These are phyloP conservation scores for Sepioteuthis lessoniana DNA, from an alignment of 2,888 invertebrate species.

Conservation along the genomic window DNA sequence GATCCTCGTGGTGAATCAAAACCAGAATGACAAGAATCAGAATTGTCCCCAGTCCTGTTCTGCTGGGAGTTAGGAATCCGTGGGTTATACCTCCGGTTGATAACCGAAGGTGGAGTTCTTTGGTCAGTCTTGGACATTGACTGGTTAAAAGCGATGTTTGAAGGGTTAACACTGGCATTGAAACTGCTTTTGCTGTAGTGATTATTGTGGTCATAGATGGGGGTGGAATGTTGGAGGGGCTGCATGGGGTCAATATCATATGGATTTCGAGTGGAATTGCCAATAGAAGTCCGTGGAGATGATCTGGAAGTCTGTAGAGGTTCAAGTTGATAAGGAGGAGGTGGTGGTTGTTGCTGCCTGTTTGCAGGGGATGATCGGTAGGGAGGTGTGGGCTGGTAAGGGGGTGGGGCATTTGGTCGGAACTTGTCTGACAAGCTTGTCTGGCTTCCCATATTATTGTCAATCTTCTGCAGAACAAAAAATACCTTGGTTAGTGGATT, in stretches of 20 bases:
- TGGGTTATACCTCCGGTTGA: not conserved
- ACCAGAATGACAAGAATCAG: conserved; percentile 43
- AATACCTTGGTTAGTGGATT: not conserved
- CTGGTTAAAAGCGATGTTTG: not conserved
- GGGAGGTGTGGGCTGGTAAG: conserved; percentile 66
- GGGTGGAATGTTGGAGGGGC: conserved; percentile 37
- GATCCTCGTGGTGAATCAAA: conserved; percentile 25
- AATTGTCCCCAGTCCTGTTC: not conserved
- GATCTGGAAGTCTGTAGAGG: not conserved
- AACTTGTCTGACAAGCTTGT: not conserved
- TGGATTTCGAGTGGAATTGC: conserved; percentile 34
- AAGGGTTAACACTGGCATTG: not conserved
- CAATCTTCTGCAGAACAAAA: not conserved
- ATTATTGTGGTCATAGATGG: not conserved
- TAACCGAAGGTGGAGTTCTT: not conserved
- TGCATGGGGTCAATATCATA: not conserved
- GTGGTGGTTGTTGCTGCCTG: conserved; percentile 37
- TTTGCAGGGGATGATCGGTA: conserved; percentile 52
- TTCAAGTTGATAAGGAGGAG: not conserved
- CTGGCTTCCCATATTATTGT: conserved; percentile 6
- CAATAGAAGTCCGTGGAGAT: not conserved
- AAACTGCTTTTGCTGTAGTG: too few relatives aligned
- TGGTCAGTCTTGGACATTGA: not conserved
- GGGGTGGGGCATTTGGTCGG: conserved; percentile 57
- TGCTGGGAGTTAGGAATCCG: not conserved